phyloP scores from a whole-genome alignment of 1,140 invertebrate genomes.

The Cataglyphis hispanica region DNA sequence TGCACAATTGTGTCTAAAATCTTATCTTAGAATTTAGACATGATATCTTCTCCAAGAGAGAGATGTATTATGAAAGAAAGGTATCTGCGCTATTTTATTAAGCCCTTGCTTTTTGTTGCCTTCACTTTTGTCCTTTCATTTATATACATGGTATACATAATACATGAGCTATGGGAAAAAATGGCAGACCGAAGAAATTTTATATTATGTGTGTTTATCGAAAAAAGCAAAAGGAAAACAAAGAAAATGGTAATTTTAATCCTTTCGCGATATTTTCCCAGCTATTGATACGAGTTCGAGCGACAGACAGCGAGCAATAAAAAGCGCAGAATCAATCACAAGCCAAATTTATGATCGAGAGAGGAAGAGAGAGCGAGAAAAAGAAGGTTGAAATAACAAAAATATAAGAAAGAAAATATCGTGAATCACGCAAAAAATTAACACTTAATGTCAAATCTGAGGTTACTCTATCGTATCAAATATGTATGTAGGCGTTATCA shows the following conservation, averaged over 20 bases:
- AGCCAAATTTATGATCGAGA: neutral
- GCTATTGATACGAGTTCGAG: neutral
- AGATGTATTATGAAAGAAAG: neutral
- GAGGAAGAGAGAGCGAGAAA: too few species aligned
- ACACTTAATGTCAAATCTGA: neutral
- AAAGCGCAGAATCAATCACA: neutral
- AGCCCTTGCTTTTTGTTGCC: constrained; percentile 4
- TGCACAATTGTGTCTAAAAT: neutral
- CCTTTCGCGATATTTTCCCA: neutral
- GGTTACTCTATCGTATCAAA: neutral
- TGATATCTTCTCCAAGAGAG: neutral
- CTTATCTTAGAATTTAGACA: neutral
- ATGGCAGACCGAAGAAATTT: neutral
- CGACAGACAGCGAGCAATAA: neutral
- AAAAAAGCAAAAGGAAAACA: neutral
- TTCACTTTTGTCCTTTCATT: constrained; percentile 1
- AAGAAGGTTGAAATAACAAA: neutral
- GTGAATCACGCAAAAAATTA: neutral
- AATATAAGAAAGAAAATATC: neutral
- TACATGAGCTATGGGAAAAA: neutral
- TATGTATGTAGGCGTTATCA: neutral
- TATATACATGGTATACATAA: neutral
- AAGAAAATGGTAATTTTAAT: neutral
- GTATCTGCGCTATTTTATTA: neutral
- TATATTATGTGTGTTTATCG: neutral